phyloP scores from a whole-genome alignment of 1,140 invertebrate genomes.

The Lineus longissimus region DNA sequence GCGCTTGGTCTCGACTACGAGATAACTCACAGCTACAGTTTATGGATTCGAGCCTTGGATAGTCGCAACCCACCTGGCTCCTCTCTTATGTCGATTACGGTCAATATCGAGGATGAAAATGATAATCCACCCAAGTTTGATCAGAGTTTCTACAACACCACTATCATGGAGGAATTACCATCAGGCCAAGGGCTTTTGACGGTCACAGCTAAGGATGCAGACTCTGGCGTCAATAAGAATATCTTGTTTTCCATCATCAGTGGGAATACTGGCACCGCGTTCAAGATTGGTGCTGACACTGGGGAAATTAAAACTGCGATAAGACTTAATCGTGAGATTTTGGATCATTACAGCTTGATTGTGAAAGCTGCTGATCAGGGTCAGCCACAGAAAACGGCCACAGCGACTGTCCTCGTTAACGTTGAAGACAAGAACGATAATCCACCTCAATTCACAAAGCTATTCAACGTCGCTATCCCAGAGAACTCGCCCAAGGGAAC shows the following conservation, averaged over 20 bases:
- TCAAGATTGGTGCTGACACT: slow-evolving; percentile 73
- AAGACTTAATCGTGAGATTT: slow-evolving; percentile 81
- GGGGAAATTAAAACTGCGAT: slow-evolving; percentile 77
- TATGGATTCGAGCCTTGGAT: slow-evolving; percentile 89
- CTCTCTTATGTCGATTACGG: slow-evolving; percentile 26
- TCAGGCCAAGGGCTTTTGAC: slow-evolving; percentile 22
- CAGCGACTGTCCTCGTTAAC: slow-evolving; percentile 77
- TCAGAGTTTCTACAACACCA: slow-evolving; percentile 74
- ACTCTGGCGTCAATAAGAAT: slow-evolving; percentile 79
- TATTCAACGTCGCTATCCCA: slow-evolving; percentile 91
- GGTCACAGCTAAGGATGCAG: slow-evolving; percentile 50
- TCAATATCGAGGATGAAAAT: slow-evolving; percentile 56
- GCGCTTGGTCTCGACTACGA: slow-evolving; percentile 84
- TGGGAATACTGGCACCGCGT: slow-evolving; percentile 53
- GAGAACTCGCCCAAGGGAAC: slow-evolving; percentile 90
- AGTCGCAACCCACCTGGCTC: slow-evolving; percentile 38
- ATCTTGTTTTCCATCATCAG: slow-evolving; percentile 72
- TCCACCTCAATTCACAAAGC: slow-evolving; percentile 83
- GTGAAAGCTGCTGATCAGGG: slow-evolving; percentile 80
- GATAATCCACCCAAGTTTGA: slow-evolving; percentile 89
- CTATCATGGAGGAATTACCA: slow-evolving; percentile 70
- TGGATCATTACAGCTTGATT: slow-evolving; percentile 75
- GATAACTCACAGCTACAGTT: slow-evolving; percentile 74
- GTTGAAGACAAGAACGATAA: slow-evolving; percentile 93
- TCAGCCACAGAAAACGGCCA: slow-evolving; percentile 62